phyloP scores from a whole-genome alignment of 2,888 invertebrate genomes.

The Drymonia ruficornis region DNA sequence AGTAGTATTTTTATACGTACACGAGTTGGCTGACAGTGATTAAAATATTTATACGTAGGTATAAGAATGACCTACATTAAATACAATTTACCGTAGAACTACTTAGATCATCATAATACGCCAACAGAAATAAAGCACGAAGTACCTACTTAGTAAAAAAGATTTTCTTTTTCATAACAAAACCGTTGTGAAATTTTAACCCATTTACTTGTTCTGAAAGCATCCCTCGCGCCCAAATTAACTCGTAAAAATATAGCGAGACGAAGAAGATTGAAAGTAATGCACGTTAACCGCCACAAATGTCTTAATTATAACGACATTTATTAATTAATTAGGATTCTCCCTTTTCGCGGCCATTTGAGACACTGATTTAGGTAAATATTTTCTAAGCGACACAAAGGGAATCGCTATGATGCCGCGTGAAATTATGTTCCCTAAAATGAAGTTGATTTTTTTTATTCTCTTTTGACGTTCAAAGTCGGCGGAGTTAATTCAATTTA shows the following conservation, averaged over 20 bases:
- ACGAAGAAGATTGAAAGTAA: constrained; percentile 51
- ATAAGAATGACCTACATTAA: too few relatives aligned
- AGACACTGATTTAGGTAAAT: constrained; percentile 67
- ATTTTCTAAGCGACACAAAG: constrained; percentile 71
- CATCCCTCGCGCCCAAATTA: constrained; percentile 23
- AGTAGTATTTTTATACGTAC: too few relatives aligned
- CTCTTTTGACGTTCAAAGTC: constrained; percentile 78
- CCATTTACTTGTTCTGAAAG: constrained; percentile 14
- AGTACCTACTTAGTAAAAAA: not conserved
- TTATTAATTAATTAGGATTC: constrained; percentile 75
- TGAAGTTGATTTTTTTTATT: constrained; percentile 70
- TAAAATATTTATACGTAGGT: too few relatives aligned
- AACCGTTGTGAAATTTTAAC: not conserved
- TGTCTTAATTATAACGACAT: constrained; percentile 68
- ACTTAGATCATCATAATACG: too few relatives aligned
- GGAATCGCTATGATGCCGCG: constrained; percentile 61
- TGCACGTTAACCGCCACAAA: constrained; percentile 63
- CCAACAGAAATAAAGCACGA: too few relatives aligned
- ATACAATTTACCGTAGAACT: too few relatives aligned
- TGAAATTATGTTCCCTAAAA: constrained; percentile 76
- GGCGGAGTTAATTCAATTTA: constrained; percentile 79
- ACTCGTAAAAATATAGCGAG: constrained; percentile 35
- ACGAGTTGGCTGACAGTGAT: too few relatives aligned
- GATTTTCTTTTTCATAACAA: not conserved
- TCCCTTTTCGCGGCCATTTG: constrained; percentile 59